Base-by-base conservation (phyloP, 1,140 invertebrate genomes). In the Heterodera schachtii region DNA sequence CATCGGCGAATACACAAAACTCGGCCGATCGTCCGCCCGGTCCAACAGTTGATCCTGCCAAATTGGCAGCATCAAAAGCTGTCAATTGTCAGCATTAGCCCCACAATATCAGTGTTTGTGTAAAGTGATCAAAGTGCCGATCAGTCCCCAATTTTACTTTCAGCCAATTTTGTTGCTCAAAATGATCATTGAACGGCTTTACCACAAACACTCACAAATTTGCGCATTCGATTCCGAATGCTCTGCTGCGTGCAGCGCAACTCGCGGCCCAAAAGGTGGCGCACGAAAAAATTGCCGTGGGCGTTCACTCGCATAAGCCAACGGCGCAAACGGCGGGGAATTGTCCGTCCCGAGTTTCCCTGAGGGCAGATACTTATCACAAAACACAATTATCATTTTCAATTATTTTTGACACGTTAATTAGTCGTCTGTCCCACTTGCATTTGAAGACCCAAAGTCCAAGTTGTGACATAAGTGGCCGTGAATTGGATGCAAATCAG, bases 401-500 rank as follows among this genome's bases (percentile, higher is more conserved):
- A 78, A 31, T 31, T 31, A 31, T 78, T 13, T 70, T 41, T 78
- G n/a, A 44, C n/a, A 49, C 16, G 13, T 19, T 64, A 64, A 16
- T 64, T 16, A 31, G 31, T 31, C 19, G 19, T 19, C 19, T 64
- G 13, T 64, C 57, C 57, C 16, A 64, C 57, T 64, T 64, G 52
- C 87, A 87, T 87, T 69, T 88, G 83, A 47, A 88, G 79, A 8
- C 82, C 79, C 43, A 88, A 66, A 7, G 87, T 88, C 78, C 85
- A 86, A 21, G 87, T 88, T 8, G 87, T 88, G 57, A 87, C 85
- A 77, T 88, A 88, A 31, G 87, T 88, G n/a, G 87, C 87, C 4
- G 84, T 60, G 79, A 88, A 88, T 82, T 87, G 87, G 47, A 88
- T 88, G 46, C 87, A 81, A 43, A 88, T 88, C 16, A 88, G 78